Evolutionary conservation across 1,140 invertebrate genomes (phyloP), one percentile per base, ranked within the genome.

Genomic region (Drosophila takahashii): DNA sequence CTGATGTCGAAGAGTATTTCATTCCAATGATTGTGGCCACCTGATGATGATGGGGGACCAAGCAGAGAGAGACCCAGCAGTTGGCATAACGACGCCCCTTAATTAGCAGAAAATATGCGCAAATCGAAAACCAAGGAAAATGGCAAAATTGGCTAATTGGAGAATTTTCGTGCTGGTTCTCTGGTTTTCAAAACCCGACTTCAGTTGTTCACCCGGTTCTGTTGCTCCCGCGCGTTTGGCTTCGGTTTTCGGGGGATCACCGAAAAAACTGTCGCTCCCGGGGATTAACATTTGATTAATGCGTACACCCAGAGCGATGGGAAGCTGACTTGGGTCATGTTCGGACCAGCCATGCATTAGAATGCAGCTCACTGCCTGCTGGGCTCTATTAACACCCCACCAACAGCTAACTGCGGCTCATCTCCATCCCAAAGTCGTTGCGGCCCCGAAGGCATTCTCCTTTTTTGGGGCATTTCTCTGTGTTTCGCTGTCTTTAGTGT

Each of bases 331-430:
- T 37, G 32, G 65, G 69, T 37, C 53, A 54, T 64, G 59, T 60
- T 51, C n/a, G 39, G 47, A n/a, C 56, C 48, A 61, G 39, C 41
- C 42, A 54, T 57, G 74, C 64, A 86, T 86, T 76, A 76, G 75
- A 65, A 86, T 83, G 84, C 83, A 76, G 61, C 70, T 36, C 75
- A 72, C 51, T 77, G 44, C 32, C 34, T 47, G 51, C 36, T 61
- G 54, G 50, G 60, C 69, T 60, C 83, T 81, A 89, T 86, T 86
- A 87, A 87, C 79, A 87, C 69, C 45, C 64, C 54, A 60, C 52
- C 54, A 57, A 52, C 71, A 64, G 42, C 32, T 29, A n/a, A 26
- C 45, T n/a, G 44, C 45, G 39, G 37, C 41, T 53, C 48, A 61
- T 15, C 13, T 22, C 13, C 3, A 18, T 9, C 22, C 42, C 9